Evolutionary conservation across 2,888 invertebrate genomes (phyloP).

Genomic region (Campoletis raptor): DNA sequence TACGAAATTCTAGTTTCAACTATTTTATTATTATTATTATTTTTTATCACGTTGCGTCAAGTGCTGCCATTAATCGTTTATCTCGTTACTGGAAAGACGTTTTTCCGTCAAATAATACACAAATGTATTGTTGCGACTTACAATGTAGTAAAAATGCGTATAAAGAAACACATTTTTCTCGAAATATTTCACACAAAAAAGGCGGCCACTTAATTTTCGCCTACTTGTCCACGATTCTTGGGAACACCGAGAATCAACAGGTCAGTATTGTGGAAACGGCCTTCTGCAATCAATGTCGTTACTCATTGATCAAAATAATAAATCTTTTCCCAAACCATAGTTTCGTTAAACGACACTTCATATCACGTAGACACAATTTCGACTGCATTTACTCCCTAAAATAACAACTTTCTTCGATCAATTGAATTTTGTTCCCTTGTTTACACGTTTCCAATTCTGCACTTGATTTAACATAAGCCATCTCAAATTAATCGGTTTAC

Average conservation of each 20-base stretch:
- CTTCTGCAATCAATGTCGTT: background rate
- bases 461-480: background rate
- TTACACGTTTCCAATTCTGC: background rate
- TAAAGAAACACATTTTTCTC: background rate
- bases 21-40: slow-evolving; percentile 10
- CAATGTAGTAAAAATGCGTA: background rate
- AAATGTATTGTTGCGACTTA: background rate
- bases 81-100: background rate
- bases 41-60: background rate
- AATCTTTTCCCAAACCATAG: background rate
- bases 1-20: slow-evolving; percentile 81
- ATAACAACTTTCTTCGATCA: background rate
- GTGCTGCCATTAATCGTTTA: background rate
- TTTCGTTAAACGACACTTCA: background rate
- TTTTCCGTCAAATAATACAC: background rate
- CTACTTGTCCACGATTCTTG: background rate
- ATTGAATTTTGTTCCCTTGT: background rate
- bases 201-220: background rate
- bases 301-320: background rate
- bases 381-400: background rate
- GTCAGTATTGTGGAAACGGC: slow-evolving; percentile 70
- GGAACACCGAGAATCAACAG: slow-evolving; percentile 74
- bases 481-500: slow-evolving; percentile 37
- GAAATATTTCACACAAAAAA: background rate
- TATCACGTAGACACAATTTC: background rate